Conservation (phyloP, 2,888 invertebrate genomes). For the Teleogryllus oceanicus region DNA sequence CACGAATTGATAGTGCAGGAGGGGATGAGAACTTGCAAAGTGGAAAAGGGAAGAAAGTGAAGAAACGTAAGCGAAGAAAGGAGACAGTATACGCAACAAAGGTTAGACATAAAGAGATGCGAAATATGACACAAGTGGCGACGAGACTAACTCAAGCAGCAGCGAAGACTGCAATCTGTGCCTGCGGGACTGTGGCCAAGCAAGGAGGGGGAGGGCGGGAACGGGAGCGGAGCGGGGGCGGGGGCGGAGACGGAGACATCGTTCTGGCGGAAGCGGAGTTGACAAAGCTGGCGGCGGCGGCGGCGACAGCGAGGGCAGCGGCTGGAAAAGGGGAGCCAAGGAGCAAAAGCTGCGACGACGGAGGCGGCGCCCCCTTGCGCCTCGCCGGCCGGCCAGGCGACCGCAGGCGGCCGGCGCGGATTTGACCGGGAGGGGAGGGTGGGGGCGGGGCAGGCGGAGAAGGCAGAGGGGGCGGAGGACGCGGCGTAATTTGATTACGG, state of each 20-base stretch:
- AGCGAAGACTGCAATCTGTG: too few relatives aligned
- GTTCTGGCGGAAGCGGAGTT: background rate
- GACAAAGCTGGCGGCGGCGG: too few relatives aligned
- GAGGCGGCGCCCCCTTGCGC: background rate
- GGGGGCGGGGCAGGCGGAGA: background rate
- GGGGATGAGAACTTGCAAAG: too few relatives aligned
- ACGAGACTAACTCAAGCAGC: too few relatives aligned
- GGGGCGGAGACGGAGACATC: background rate
- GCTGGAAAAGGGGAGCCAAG: background rate
- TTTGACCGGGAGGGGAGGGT: background rate
- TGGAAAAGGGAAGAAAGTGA: too few relatives aligned
- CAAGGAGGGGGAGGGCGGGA: background rate
- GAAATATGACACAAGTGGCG: too few relatives aligned
- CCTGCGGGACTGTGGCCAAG: too few relatives aligned
- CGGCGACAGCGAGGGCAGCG: background rate
- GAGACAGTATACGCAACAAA: too few relatives aligned
- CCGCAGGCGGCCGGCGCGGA: background rate
- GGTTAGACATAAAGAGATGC: too few relatives aligned
- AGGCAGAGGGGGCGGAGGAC: background rate
- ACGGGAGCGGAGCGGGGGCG: background rate
- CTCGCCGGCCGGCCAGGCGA: background rate
- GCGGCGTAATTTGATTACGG: background rate
- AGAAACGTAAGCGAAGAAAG: too few relatives aligned
- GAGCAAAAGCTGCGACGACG: slow-evolving; percentile 6
- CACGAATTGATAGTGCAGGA: too few relatives aligned